Base-by-base conservation (phyloP, 2,797 vertebrate genomes). In the Siniperca undulata region DNA sequence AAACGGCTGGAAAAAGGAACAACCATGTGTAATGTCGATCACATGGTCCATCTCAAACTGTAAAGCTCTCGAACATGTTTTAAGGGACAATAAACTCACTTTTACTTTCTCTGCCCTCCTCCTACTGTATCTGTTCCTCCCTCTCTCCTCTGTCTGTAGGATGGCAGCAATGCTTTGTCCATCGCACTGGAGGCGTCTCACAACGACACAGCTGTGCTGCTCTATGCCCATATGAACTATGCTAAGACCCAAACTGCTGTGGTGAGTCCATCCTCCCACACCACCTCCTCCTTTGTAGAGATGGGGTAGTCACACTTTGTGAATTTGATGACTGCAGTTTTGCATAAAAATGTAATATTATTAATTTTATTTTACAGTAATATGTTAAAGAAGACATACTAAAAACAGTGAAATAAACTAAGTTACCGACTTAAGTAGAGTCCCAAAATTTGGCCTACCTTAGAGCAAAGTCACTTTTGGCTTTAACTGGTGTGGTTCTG, bases 181-280 rank as follows among this genome's bases (percentile, higher is more conserved):
- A 96, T 97, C 9, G 96, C 96, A 24, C 88, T 96, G 88, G 96
- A 97, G 89, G 96, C 96, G 0, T 94, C 95, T 71, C 96, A 97
- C 93, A 97, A 96, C 27, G 96, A 97, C 91, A 97, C 96, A n/a
- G 96, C 96, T 83, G 95, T 97, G 81, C 93, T 97, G 69, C 96
- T 97, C 74, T 96, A 96, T 52, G 96, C 96, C 55, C 96, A 96
- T 78, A 96, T 95, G 95, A 97, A 96, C 93, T 96, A 97, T 84
- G 93, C 94, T 1, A 96, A 96, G 85, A 87, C 88, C 44, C 95
- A 92, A 81, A 58, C 87, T 59, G 90, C 94, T 79, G 85, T 92
- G 89, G 92, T 94, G 82, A 91, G 93, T 83, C 61, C 44, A 59
- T 16, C 70, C 61, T 67, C 42, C 40, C 27, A 48, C 40, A 22